Base-by-base conservation (phyloP, 2,888 invertebrate species). In the Cephus sareptanus region DNA sequence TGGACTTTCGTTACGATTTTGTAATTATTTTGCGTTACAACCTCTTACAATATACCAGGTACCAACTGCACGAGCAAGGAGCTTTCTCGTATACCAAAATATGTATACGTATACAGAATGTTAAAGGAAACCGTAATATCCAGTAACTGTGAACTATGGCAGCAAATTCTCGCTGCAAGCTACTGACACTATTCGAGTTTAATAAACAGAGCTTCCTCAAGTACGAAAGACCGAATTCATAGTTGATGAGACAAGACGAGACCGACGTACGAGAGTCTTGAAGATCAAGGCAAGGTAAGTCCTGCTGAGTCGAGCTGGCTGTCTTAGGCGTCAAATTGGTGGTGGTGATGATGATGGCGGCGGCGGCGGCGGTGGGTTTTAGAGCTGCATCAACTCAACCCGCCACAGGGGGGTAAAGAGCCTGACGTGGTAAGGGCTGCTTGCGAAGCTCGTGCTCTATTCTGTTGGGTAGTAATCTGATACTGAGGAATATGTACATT, bases 151-250 rank as follows among this genome's bases (percentile, higher is more conserved):
- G 0, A 56, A 56, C 23, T 56, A 56, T 23, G 9, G 56, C 23
- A 23, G 56, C 1, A 56, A 56, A 6, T 56, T 56, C 1, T 4
- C 56, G 15, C 56, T 56, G 56, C 56, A 56, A 56, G 56, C 56
- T 56, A 56, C 56, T 56, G 56, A 56, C 56, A 56, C 71, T 34
- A 71, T 71, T 71, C 71, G 71, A 71, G 71, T 71, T 71, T 71
- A 71, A 71, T 71, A 71, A 31, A 71, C 71, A 71, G 71, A 71
- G 71, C 71, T 71, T 71, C 71, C 71, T 71, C 31, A 33, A 56
- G 56, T 56, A 56, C 56, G 56, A 56, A 56, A 23, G 56, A 56
- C 34, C 71, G 34, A 33, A 71, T 71, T 71, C 33, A 71, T 71
- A 71, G 71, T 71, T 71, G 71, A 71, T 71, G 71, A 71, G 71